Percentiles rank a stretch among this genome's conserved stretches.
phyloP scores from a whole-genome alignment of 2,888 invertebrate species.

The Drosophila borborema region DNA sequence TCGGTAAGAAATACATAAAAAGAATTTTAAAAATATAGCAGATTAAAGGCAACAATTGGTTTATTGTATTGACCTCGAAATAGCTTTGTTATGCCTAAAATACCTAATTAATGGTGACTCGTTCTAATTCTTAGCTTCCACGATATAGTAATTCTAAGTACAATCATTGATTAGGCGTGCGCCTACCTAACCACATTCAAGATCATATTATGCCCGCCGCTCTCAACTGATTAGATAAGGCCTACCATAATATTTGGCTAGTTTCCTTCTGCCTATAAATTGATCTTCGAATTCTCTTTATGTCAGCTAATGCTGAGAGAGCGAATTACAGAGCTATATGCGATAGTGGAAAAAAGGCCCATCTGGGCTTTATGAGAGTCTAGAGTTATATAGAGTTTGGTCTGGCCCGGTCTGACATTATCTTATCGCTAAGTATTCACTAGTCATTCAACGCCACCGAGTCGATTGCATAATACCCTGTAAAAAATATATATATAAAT shows the following conservation, averaged over 20 bases:
- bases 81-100: constrained; percentile 18
- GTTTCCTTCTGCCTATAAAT: constrained; percentile 27
- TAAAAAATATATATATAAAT: neutral
- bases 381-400: constrained; percentile 18
- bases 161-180: constrained; percentile 42
- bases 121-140: neutral
- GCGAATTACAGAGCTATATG: neutral
- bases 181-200: constrained; percentile 19
- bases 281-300: constrained; percentile 25
- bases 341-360: neutral
- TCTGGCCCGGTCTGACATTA: constrained; percentile 23
- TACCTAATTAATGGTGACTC: constrained; percentile 48
- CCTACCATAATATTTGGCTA: constrained; percentile 9
- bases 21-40: neutral
- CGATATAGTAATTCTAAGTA: constrained; percentile 39
- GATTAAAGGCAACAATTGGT: neutral
- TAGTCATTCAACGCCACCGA: constrained; percentile 6
- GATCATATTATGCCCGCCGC: constrained; percentile 48
- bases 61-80: neutral
- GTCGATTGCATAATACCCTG: constrained; percentile 27
- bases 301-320: constrained; percentile 43
- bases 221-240: constrained; percentile 58
- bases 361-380: neutral
- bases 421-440: constrained; percentile 45
- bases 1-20: neutral